phyloP scores from a whole-genome alignment of 2,113 vertebrate species.

The Coptodon rendalli region DNA sequence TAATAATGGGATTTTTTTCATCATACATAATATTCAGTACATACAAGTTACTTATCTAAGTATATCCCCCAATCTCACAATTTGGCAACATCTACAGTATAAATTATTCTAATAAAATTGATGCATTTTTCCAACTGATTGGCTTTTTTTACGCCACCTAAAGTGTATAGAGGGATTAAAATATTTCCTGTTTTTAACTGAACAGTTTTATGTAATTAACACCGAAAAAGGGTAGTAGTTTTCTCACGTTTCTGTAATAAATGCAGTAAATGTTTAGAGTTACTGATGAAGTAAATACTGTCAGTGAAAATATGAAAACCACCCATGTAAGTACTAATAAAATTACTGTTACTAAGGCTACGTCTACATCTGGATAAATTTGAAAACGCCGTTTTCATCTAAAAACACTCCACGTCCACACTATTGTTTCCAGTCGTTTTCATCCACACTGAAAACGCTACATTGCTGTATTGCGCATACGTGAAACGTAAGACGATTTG shows the following conservation, averaged over 20 bases:
- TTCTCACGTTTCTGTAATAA: background rate
- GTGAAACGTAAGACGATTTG: background rate
- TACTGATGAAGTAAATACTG: background rate
- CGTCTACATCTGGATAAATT: fast-evolving
- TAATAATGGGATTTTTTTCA: background rate
- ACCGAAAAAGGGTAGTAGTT: background rate
- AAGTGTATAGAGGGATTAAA: background rate
- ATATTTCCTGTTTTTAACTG: background rate
- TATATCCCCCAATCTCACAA: background rate
- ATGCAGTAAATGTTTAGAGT: background rate
- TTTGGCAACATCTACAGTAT: background rate
- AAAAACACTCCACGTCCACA: fast-evolving
- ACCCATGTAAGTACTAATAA: background rate
- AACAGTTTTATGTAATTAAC: background rate
- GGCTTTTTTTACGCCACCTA: background rate
- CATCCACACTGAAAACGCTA: background rate
- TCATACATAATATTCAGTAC: background rate
- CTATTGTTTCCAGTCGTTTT: background rate
- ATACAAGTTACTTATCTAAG: background rate
- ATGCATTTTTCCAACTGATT: background rate
- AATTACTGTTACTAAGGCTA: background rate
- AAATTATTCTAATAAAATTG: background rate
- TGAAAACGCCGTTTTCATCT: fast-evolving
- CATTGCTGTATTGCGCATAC: fast-evolving
- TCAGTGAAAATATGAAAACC: background rate